Base-by-base conservation (phyloP, 2,888 invertebrate species). In the Caenorhabditis sp. region DNA sequence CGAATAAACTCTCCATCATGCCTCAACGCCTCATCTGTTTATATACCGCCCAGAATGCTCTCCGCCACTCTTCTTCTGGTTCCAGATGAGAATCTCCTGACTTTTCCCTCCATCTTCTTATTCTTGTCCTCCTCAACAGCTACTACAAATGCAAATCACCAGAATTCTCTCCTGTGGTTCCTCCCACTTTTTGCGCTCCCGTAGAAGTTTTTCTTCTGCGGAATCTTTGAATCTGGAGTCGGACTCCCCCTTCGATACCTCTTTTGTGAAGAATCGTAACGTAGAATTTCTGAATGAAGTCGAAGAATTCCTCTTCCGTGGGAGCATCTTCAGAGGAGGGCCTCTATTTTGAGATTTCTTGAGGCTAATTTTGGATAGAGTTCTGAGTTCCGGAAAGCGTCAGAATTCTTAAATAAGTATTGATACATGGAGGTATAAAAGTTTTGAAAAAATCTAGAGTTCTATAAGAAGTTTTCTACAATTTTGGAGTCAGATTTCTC, bases 141-240 rank as follows among this genome's bases (percentile, higher is more conserved):
- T 24, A 54, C 68, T 35, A 54, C 54, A 56, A 79, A 79, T 79
- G 79, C 79, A 79, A 79, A 79, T 79, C 79, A 79, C 38, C 28
- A 47, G 19, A 19, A 58, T 49, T 28, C 31, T n/a, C 38, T 61
- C 28, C 64, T 31, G 35, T 24, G 26, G 26, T 28, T n/a, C 44
- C 5, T 44, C 14, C 12, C 58, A 12, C 64, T 35, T 75, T 35
- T 63, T 54, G 12, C 19, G 56, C 22, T 54, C 14, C 54, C 26
- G 54, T 24, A 54, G 10, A n/a, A 49, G 19, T 49, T 49, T 49
- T 49, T 49, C 19, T 19, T 19, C 2, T 19, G n/a, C n/a, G 49
- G 6, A 22, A 22, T 49, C 31, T 49, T 22, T 38, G 38, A 44
- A 58, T 58, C 35, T 31, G 14, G 24, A 8, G 47, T 31, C 3